Conservation (phyloP, 1,140 invertebrate species). For the Platyscapa corneri region DNA sequence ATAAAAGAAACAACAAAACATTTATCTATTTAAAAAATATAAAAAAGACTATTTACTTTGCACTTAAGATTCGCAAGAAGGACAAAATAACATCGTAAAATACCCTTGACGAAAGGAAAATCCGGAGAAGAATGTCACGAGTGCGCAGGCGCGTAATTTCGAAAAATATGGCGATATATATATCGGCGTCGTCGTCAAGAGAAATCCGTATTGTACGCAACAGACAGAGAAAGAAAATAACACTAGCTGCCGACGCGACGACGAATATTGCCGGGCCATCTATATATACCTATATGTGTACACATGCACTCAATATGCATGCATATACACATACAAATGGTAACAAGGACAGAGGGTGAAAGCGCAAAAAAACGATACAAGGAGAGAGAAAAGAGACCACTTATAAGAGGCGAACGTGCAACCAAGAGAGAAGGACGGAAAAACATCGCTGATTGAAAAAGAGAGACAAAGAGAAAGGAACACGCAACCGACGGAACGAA, state of each 20-base stretch:
- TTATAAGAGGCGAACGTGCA: too few relatives aligned
- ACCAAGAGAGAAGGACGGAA: neutral
- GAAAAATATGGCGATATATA: constrained; percentile 24
- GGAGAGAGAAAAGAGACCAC: constrained; percentile 21
- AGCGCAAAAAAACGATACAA: neutral
- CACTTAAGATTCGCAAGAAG: neutral
- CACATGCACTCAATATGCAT: neutral
- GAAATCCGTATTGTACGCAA: neutral
- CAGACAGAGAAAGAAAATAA: constrained; percentile 2
- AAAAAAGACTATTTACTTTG: too few relatives aligned
- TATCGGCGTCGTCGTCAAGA: constrained; percentile 12
- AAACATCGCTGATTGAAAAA: constrained; percentile 3
- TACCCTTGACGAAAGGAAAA: neutral
- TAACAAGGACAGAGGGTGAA: neutral
- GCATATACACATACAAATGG: neutral
- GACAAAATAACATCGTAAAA: constrained; percentile 27
- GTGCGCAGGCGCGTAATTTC: neutral
- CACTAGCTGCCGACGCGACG: neutral
- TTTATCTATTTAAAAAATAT: too few relatives aligned
- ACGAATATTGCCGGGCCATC: neutral
- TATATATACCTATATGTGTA: neutral
- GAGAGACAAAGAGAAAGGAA: constrained; percentile 8
- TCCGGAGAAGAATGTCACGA: neutral
- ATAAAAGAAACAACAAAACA: too few relatives aligned
- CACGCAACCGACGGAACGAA: neutral